Evolutionary conservation across 2,888 invertebrate genomes (phyloP).

Genomic region (Apodemia duryi): DNA sequence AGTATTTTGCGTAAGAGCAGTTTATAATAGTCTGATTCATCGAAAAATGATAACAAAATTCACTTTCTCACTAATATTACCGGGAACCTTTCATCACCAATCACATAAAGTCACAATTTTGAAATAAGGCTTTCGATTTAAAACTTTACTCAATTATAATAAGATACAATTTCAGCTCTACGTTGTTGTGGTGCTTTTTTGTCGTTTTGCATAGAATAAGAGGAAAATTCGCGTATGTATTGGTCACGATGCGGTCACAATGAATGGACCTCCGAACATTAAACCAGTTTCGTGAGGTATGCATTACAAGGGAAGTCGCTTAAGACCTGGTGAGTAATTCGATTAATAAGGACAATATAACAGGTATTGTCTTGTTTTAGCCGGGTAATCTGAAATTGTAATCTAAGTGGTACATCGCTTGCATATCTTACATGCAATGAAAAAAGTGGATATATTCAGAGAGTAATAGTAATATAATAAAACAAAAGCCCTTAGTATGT

Average conservation of each 20-base stretch:
- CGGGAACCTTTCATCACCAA: not conserved
- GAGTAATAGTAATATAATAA: too few species aligned
- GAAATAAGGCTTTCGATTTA: not conserved
- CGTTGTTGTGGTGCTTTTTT: not conserved
- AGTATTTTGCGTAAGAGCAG: not conserved
- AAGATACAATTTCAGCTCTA: not conserved
- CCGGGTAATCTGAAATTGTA: not conserved
- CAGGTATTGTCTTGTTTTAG: slow-evolving; percentile 7
- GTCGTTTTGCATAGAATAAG: slow-evolving; percentile 12
- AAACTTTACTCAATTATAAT: not conserved
- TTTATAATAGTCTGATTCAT: slow-evolving; percentile 3
- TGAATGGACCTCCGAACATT: slow-evolving; percentile 8
- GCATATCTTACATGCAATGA: not conserved
- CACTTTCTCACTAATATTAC: slow-evolving; percentile 4
- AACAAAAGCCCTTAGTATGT: too few species aligned
- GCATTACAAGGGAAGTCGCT: slow-evolving; percentile 15
- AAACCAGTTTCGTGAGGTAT: slow-evolving; percentile 8
- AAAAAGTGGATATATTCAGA: too few species aligned
- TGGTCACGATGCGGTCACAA: slow-evolving; percentile 8
- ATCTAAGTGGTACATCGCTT: not conserved
- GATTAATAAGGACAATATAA: slow-evolving; percentile 8
- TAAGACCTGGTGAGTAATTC: slow-evolving; percentile 12
- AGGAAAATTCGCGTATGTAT: slow-evolving; percentile 12
- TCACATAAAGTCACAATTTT: not conserved
- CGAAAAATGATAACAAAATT: slow-evolving; percentile 9